A percentile compares a stretch with the other conserved stretches of the same genome.
Conservation (phyloP, 2,888 invertebrate genomes). For the Diplazon laetatorius region DNA sequence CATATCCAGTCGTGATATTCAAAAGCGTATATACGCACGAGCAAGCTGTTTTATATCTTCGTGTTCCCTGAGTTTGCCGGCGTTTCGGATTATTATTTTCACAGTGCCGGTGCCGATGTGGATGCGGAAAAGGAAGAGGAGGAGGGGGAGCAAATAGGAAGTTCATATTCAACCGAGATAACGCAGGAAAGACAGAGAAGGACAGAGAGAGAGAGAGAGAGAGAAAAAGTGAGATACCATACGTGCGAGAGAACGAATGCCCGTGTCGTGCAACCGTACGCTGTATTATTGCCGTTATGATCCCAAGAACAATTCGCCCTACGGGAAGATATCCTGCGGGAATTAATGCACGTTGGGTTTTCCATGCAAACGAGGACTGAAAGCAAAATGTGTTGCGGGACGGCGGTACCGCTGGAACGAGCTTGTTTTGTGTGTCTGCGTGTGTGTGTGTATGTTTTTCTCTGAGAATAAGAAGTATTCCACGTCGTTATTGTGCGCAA, state of each 20-base stretch:
- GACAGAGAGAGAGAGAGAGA: neutral
- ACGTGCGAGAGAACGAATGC: conserved; percentile 13
- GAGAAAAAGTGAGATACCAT: neutral
- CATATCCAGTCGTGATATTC: neutral
- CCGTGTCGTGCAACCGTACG: conserved; percentile 20
- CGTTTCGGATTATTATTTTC: neutral
- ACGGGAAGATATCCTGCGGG: conserved; percentile 10
- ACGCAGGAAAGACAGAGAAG: neutral
- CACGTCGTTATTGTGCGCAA: neutral
- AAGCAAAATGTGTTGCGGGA: conserved; percentile 25
- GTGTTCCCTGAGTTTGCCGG: neutral
- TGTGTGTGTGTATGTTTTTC: too few relatives aligned
- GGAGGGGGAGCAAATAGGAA: neutral
- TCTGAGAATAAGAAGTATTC: conserved; percentile 21
- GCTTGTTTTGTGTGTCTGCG: too few relatives aligned
- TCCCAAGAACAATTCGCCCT: conserved; percentile 29
- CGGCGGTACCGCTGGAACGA: neutral
- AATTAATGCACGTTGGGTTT: neutral
- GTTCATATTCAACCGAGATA: neutral
- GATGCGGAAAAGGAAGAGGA: neutral
- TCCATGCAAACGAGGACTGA: conserved; percentile 22
- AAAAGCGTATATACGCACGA: conserved; percentile 4
- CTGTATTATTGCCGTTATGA: neutral
- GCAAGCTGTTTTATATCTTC: neutral
- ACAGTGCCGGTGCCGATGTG: neutral